Conservation (phyloP, 2,888 invertebrate species). For the Epiblema foenella region DNA sequence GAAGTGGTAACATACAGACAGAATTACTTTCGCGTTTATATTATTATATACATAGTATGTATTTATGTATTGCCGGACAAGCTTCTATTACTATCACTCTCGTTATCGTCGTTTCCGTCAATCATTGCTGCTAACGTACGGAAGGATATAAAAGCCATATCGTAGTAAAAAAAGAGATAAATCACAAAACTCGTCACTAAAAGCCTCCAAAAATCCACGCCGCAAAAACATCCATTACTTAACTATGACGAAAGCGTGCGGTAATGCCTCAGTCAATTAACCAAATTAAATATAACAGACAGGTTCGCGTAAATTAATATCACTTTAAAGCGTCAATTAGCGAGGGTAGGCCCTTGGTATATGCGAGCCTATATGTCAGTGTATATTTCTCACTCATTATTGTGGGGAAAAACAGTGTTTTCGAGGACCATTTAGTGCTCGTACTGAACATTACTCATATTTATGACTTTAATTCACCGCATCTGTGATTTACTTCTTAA, state of each 20-base stretch:
- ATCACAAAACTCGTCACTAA: constrained; percentile 22
- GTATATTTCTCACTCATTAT: constrained; percentile 24
- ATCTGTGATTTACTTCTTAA: neutral
- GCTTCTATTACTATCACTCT: too few species aligned
- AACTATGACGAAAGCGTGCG: constrained; percentile 55
- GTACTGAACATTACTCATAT: neutral
- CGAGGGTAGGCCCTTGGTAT: constrained; percentile 44
- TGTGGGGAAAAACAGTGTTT: constrained; percentile 24
- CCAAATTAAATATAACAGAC: constrained; percentile 75
- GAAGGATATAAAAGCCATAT: too few species aligned
- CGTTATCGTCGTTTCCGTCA: too few species aligned
- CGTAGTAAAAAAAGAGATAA: constrained; percentile 13
- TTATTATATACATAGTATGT: too few species aligned
- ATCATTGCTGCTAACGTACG: too few species aligned
- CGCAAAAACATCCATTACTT: constrained; percentile 63
- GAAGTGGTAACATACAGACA: too few species aligned
- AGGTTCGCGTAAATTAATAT: constrained; percentile 72
- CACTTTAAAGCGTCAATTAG: constrained; percentile 67
- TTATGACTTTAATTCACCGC: neutral
- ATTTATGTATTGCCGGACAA: too few species aligned
- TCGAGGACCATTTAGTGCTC: constrained; percentile 20
- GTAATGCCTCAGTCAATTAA: constrained; percentile 74
- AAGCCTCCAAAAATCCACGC: constrained; percentile 45
- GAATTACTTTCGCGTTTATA: too few species aligned
- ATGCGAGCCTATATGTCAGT: neutral